Evolutionary conservation across 1,140 invertebrate genomes (phyloP).

Genomic region (Pollicipes pollicipes): DNA sequence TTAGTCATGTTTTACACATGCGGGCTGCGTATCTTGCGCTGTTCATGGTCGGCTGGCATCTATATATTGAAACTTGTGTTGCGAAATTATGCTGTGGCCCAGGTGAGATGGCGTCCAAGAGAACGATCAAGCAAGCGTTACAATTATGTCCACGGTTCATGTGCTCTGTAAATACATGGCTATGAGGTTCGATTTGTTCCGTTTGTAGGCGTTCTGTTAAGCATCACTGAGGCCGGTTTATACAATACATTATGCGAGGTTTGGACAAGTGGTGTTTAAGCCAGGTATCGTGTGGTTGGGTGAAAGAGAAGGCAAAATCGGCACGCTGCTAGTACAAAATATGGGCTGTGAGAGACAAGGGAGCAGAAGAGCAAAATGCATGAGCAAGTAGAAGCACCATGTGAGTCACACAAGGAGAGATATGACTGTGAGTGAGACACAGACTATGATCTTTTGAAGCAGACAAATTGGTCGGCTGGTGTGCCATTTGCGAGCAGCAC

Average conservation of each 20-base stretch:
- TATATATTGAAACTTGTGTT: neutral
- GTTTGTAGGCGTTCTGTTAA: neutral
- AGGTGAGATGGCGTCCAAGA: too few species aligned
- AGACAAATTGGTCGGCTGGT: too few species aligned
- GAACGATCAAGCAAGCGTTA: neutral
- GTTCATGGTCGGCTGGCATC: neutral
- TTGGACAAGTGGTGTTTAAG: neutral
- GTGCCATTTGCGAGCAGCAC: too few species aligned
- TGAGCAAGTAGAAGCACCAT: too few species aligned
- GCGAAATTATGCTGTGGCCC: neutral
- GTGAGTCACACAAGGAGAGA: too few species aligned
- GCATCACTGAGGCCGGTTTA: neutral
- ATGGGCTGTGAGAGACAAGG: too few species aligned
- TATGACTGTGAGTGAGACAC: too few species aligned
- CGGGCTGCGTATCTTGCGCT: neutral
- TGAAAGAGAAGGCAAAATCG: too few species aligned
- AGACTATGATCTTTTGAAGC: too few species aligned
- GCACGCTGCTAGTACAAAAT: too few species aligned
- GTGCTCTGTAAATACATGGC: conserved; percentile 1
- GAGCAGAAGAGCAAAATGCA: too few species aligned
- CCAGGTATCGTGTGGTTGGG: too few species aligned
- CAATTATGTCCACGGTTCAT: neutral
- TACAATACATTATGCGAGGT: conserved; percentile 1
- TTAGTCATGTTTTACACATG: conserved; percentile 1
- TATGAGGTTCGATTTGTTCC: neutral